Evolutionary conservation across 2,113 vertebrate species (phyloP), one percentile per base, ranked within the genome.

Genomic region (Scophthalmus maximus): DNA sequence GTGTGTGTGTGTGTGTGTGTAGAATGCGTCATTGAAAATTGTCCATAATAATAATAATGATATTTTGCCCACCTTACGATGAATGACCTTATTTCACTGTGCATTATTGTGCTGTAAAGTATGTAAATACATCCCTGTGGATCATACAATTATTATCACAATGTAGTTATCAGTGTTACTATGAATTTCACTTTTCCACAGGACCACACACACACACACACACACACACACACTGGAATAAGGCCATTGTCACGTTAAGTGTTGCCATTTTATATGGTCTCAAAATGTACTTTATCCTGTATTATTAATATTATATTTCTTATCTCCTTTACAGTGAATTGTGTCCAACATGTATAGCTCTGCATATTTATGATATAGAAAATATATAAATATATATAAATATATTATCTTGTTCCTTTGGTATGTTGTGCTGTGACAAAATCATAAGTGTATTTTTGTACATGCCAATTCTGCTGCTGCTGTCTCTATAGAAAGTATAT

Each of bases 381-480:
- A 95, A 83, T 78, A 78, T 81, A 86, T 60, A 78, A 76, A 76
- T 78, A 66, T 79, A 76, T 76, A 86, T 66, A 83, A 78, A 76
- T 80, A 71, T 82, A 76, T 79, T 60, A 81, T 62, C 64, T 61
- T 76, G 42, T 82, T 69, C 91, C 93, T 93, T 91, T 83, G 88
- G 92, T 91, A 93, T 73, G 92, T 69, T 70, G 92, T 93, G 92
- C 59, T 93, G 93, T 94, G 90, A 93, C 82, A 56, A 93, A 95
- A 82, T 94, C 92, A 93, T 93, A 95, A 93, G 94, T 95, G 95
- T 98, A 97, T 96, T 97, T 97, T 98, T 98, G 93, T 97, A 97
- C 93, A 94, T 96, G 95, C 93, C 92, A 94, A 94, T 95, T 87
- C 87, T 94, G 94, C 95, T 97, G 95, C 95, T 96, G 94, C 95